Evolutionary conservation across 1,140 invertebrate genomes (phyloP), one percentile per base, ranked within the genome.

Genomic region (Bombus polaris): DNA sequence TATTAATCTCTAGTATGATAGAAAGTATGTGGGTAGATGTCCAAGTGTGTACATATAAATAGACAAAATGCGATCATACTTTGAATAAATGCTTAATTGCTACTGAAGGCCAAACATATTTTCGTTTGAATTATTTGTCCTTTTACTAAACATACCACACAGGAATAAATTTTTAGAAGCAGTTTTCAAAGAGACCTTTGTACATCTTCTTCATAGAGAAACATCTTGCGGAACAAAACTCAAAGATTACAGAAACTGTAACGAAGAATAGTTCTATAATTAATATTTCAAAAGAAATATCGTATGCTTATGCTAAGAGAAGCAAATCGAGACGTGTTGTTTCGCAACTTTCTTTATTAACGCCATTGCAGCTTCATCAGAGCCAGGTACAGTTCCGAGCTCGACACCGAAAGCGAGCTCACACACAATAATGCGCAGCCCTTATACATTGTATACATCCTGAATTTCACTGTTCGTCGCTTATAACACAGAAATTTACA

Each of bases 381-480:
- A 95, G 93, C 92, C 92, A 95, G 91, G 90, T 94, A 95, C 94
- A 94, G 91, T 93, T 93, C 89, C 91, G 87, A 92, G 91, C 90
- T 92, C 90, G 90, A 93, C 88, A 92, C 85, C 88, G 87, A 92
- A 94, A 93, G 93, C 92, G 91, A 91, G 89, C 93, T 91, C 90
- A 82, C 89, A 90, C 74, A 91, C 77, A 81, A 75, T 83, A 82
- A 90, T 85, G 79, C 82, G 85, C 75, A 90, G 86, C 79, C 44
- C 75, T 88, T 74, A 81, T 83, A 85, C 37, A 74, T 87, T 68
- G 47, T 85, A 83, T 81, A 74, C 76, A 78, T 82, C 44, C 76
- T 78, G 57, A 65, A 80, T 80, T 62, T 65, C 81, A 78, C 62
- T 66, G 53, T 84, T 70, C 25, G 15, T 39, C 65, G 39, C 32